Evolutionary conservation across 2,113 vertebrate species (phyloP).

Genomic region (Trochalopteron elliotii): DNA sequence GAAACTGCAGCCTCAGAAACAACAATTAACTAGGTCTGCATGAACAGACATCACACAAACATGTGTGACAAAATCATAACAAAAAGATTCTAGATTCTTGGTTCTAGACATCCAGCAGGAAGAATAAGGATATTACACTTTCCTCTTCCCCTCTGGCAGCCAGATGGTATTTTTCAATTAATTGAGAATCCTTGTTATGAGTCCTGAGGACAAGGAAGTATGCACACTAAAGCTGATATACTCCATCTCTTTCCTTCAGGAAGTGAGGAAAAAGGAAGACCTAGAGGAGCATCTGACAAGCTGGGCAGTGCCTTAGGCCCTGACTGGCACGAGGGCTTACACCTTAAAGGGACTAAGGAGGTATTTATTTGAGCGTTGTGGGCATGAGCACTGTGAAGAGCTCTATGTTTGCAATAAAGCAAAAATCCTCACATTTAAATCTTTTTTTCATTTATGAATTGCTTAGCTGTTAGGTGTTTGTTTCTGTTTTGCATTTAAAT

Average conservation of each 20-base stretch:
- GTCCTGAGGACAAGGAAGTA: background rate
- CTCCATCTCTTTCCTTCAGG: slow-evolving; percentile 52
- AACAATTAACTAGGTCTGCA: background rate
- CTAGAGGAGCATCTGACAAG: slow-evolving; percentile 1
- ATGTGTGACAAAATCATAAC: background rate
- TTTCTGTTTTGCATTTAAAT: background rate
- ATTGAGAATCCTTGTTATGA: background rate
- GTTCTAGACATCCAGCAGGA: background rate
- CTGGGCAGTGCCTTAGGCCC: slow-evolving; percentile 92
- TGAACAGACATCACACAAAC: background rate
- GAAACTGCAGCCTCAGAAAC: background rate
- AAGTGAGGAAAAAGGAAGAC: slow-evolving; percentile 17
- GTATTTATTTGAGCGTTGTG: slow-evolving; percentile 51
- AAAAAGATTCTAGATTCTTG: background rate
- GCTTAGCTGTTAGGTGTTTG: background rate
- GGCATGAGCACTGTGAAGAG: background rate
- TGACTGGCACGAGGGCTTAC: slow-evolving; percentile 90
- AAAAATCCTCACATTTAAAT: background rate
- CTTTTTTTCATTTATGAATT: background rate
- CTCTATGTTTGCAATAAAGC: background rate
- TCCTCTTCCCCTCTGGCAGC: background rate
- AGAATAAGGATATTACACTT: background rate
- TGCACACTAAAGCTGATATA: background rate
- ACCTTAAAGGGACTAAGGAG: slow-evolving; percentile 84
- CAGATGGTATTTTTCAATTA: background rate